A percentile compares a stretch with the other conserved stretches of the same genome.
These are phyloP conservation scores for Plodia interpunctella DNA, from an alignment of 1,140 invertebrate species.

Conservation along the genomic window DNA sequence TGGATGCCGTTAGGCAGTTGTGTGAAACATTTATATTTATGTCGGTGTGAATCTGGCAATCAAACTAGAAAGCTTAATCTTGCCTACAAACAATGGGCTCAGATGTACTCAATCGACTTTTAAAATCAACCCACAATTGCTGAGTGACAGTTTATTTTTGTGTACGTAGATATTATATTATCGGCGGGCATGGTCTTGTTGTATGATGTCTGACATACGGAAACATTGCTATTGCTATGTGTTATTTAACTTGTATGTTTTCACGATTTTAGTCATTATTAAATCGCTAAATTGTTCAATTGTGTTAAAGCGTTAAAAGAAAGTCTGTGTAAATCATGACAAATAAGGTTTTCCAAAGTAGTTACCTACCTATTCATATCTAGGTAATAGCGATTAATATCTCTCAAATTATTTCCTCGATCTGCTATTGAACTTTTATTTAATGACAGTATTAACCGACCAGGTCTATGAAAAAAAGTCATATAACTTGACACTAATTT, in stretches of 20 bases:
- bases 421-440: too few species aligned
- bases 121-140: slow-evolving; percentile 24
- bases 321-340: too few species aligned
- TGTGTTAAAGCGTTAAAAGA: too few species aligned
- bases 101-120: slow-evolving; percentile 29
- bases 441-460: too few species aligned
- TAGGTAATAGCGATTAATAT: too few species aligned
- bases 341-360: too few species aligned
- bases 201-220: slow-evolving; percentile 16
- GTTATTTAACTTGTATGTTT: neutral
- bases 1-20: slow-evolving; percentile 33
- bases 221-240: slow-evolving; percentile 18
- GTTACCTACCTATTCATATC: too few species aligned
- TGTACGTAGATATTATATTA: slow-evolving; percentile 44
- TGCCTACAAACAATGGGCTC: slow-evolving; percentile 24
- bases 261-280: too few species aligned
- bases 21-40: slow-evolving; percentile 41
- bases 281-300: too few species aligned
- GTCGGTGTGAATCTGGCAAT: slow-evolving; percentile 31
- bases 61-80: slow-evolving; percentile 22
- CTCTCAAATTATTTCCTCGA: too few species aligned
- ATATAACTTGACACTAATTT: slow-evolving; percentile 7
- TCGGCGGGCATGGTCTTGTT: slow-evolving; percentile 19
- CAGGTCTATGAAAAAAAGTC: neutral
- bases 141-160: slow-evolving; percentile 34